A percentile compares a stretch with the other conserved stretches of the same genome.
These are phyloP conservation scores for Pammene fasciana DNA, from an alignment of 2,888 invertebrate species.

Conservation along the genomic window DNA sequence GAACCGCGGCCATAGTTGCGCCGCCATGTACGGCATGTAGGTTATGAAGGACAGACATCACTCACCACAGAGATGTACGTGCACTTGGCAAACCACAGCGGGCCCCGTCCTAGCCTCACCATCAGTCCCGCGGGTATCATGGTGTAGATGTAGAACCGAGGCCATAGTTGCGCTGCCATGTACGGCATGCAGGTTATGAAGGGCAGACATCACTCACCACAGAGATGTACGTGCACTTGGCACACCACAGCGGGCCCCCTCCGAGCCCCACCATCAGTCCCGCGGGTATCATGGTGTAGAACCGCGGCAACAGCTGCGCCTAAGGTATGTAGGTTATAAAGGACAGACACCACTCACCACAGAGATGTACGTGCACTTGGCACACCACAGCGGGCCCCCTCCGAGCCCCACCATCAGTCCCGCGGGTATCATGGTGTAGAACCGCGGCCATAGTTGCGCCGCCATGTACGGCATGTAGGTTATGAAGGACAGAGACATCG, in stretches of 20 bases:
- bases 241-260: slow-evolving; percentile 87
- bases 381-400: slow-evolving; percentile 87
- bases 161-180: background rate
- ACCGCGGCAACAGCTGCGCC: slow-evolving; percentile 86
- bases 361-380: slow-evolving; percentile 88
- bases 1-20: too few relatives aligned
- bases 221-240: slow-evolving; percentile 88
- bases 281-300: slow-evolving; percentile 85
- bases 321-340: slow-evolving; percentile 87
- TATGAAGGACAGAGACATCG: slow-evolving; percentile 78
- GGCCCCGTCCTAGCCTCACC: slow-evolving; percentile 86
- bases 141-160: slow-evolving; percentile 57
- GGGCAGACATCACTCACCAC: slow-evolving; percentile 66
- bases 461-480: slow-evolving; percentile 87
- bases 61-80: slow-evolving; percentile 86
- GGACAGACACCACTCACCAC: slow-evolving; percentile 79
- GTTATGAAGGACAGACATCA: too few relatives aligned
- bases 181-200: background rate
- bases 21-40: too few relatives aligned
- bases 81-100: slow-evolving; percentile 88
- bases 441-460: slow-evolving; percentile 86
- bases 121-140: slow-evolving; percentile 85
- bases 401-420: slow-evolving; percentile 86
- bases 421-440: slow-evolving; percentile 85
- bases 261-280: slow-evolving; percentile 86